These are phyloP conservation scores for Nomada flava DNA, from an alignment of 2,888 invertebrate genomes.

Conservation along the genomic window DNA sequence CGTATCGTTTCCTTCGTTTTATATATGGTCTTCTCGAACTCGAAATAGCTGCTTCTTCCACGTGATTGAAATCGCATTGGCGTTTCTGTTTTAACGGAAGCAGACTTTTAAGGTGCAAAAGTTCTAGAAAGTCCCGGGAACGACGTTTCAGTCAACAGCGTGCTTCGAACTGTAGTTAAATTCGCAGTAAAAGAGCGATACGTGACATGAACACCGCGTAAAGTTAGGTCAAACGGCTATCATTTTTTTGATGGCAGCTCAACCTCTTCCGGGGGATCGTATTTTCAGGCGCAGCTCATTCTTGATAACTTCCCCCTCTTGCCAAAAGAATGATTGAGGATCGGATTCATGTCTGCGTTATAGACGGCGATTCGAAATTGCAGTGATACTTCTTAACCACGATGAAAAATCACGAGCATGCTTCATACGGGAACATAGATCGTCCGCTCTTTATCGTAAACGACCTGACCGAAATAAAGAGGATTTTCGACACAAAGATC, in stretches of 20 bases:
- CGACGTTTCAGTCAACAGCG: neutral
- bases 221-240: conserved; percentile 22
- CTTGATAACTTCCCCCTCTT: neutral
- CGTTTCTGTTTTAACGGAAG: neutral
- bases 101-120: neutral
- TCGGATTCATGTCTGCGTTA: neutral
- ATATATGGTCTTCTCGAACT: too few relatives aligned
- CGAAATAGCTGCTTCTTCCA: neutral
- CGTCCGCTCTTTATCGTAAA: neutral
- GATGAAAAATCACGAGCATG: neutral
- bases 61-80: neutral
- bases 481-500: neutral
- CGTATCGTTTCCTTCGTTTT: too few relatives aligned
- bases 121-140: conserved; percentile 5
- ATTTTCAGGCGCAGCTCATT: neutral
- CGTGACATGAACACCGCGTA: conserved; percentile 18
- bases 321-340: neutral
- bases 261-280: neutral
- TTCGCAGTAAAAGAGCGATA: conserved; percentile 12
- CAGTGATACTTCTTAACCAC: neutral
- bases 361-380: neutral
- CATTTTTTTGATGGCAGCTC: conserved; percentile 22
- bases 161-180: conserved; percentile 24
- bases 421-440: neutral
- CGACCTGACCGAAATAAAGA: neutral